Evolutionary conservation across 1,140 invertebrate species (phyloP).

Genomic region (honey bee (Apis mellifera)): Amel_HAv3.1 CM009941.2:2853001-2853500

Average conservation of each 20-base stretch:
- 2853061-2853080: constrained; percentile 17
- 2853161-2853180: background rate
- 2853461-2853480: background rate
- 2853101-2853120: background rate
- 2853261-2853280: background rate
- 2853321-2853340: background rate
- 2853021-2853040: background rate
- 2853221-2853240: background rate
- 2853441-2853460: background rate
- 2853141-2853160: background rate
- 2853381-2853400: too few species aligned
- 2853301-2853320: background rate
- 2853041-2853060: background rate
- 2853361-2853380: background rate
- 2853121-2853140: background rate
- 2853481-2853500: constrained; percentile 60
- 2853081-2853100: too few species aligned
- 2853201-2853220: background rate
- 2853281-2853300: background rate
- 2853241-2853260: background rate
- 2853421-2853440: background rate
- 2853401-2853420: background rate
- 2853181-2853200: background rate
- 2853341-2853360: background rate
- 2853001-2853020: too few species aligned